These are phyloP conservation scores for Sebastes hubbsi DNA, from an alignment of 2,797 vertebrate genomes.

Conservation along the genomic window DNA sequence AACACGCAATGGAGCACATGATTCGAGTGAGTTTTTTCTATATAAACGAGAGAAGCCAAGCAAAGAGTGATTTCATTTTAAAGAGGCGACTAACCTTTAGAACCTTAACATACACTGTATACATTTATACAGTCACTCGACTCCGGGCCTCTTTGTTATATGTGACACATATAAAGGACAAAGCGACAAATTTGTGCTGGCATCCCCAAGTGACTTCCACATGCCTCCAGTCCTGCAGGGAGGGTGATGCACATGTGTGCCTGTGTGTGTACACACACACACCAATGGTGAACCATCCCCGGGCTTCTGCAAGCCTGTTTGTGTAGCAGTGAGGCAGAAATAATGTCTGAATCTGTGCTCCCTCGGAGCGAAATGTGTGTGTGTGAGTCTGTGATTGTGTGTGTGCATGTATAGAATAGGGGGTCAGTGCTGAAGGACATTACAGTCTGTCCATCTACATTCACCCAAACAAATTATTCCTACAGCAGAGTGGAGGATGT, in stretches of 20 bases:
- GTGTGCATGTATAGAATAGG: constrained; percentile 25
- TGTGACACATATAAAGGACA: constrained; percentile 59
- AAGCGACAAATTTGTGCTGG: constrained; percentile 59
- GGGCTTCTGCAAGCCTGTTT: constrained; percentile 74
- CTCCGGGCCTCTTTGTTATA: constrained; percentile 29
- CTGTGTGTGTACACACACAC: constrained; percentile 6
- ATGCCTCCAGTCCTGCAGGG: constrained; percentile 53
- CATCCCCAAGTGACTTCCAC: constrained; percentile 63
- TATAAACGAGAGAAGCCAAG: constrained; percentile 44
- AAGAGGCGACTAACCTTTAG: constrained; percentile 50
- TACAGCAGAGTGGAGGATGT: neutral
- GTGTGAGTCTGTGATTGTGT: constrained; percentile 22
- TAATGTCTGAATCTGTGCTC: constrained; percentile 75
- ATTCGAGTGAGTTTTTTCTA: constrained; percentile 36
- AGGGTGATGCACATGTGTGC: constrained; percentile 45
- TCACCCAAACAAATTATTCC: constrained; percentile 49
- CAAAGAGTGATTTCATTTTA: constrained; percentile 35
- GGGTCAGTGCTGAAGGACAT: constrained; percentile 67
- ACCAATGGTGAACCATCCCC: constrained; percentile 61
- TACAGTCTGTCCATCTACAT: constrained; percentile 53
- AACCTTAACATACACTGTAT: neutral
- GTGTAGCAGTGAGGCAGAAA: constrained; percentile 77
- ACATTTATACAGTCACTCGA: constrained; percentile 15
- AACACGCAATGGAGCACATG: constrained; percentile 33
- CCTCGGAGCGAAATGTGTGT: constrained; percentile 64